Evolutionary conservation across 2,797 vertebrate genomes (phyloP).

Genomic region (Acanthurus tractus): DNA sequence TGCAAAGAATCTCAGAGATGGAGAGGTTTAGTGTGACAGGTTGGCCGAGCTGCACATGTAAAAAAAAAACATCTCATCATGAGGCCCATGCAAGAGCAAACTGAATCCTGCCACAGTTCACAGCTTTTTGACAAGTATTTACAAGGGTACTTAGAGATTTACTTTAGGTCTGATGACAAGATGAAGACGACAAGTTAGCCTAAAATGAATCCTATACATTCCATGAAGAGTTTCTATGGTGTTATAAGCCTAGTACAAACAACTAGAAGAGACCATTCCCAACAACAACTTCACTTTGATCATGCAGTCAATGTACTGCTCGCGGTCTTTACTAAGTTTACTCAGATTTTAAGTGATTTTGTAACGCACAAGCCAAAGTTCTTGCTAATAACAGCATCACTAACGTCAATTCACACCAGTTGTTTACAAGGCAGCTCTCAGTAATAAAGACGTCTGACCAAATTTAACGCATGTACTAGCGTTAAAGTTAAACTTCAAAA

Average conservation of each 20-base stretch:
- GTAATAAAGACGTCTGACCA: slow-evolving; percentile 10
- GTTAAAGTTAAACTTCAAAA: slow-evolving; percentile 13
- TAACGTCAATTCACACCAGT: slow-evolving; percentile 17
- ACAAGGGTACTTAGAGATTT: neutral
- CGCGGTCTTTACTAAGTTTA: neutral
- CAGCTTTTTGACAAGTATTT: neutral
- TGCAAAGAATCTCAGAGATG: slow-evolving; percentile 49
- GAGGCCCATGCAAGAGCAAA: slow-evolving; percentile 9
- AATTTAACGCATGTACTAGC: neutral
- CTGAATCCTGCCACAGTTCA: neutral
- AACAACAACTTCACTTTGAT: neutral
- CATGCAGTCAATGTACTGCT: neutral
- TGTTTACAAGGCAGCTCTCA: slow-evolving; percentile 24
- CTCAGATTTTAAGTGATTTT: neutral
- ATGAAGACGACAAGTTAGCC: neutral
- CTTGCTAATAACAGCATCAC: slow-evolving; percentile 19
- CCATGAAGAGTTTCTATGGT: neutral
- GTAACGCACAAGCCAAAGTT: neutral
- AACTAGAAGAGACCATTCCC: neutral
- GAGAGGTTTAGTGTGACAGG: slow-evolving; percentile 47
- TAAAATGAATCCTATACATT: neutral
- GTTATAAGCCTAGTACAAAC: neutral
- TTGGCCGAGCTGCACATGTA: slow-evolving; percentile 28
- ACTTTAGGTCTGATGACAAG: neutral
- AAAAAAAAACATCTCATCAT: neutral